These are phyloP conservation scores for Caenorhabditis zanzibari DNA, from an alignment of 2,888 invertebrate species.

Conservation along the genomic window DNA sequence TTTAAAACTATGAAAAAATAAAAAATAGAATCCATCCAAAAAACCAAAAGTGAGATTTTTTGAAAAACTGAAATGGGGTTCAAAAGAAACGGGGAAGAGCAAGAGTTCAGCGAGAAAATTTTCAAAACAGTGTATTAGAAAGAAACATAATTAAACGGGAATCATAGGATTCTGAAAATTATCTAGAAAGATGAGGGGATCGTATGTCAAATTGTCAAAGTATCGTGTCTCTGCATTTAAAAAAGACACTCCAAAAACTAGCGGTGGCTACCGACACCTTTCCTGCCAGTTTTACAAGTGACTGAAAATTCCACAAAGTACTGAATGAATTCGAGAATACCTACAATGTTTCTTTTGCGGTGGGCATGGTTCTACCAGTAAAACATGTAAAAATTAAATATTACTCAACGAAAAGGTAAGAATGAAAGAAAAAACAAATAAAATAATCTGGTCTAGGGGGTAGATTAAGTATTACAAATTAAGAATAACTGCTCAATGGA, in stretches of 20 bases:
- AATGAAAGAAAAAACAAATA: constrained; percentile 11
- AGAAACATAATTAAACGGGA: constrained; percentile 11
- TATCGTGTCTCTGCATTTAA: not conserved
- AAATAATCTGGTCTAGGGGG: constrained; percentile 32
- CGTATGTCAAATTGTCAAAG: constrained; percentile 5
- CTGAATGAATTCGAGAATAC: constrained; percentile 19
- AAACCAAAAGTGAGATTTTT: no score
- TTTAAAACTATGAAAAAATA: constrained; percentile 19
- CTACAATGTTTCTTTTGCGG: constrained; percentile 27
- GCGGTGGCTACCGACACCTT: constrained; percentile 28
- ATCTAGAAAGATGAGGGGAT: constrained; percentile 8
- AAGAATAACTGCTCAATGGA: constrained; percentile 21
- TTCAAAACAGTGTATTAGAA: constrained; percentile 9
- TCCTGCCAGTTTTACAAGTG: constrained; percentile 21
- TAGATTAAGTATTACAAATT: constrained; percentile 23
- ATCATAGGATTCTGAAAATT: constrained; percentile 26
- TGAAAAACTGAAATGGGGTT: constrained; percentile 8
- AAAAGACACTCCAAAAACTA: constrained; percentile 15
- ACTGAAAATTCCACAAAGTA: constrained; percentile 42
- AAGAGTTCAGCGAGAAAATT: constrained; percentile 33
- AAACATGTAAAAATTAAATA: constrained; percentile 19
- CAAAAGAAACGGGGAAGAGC: constrained; percentile 8
- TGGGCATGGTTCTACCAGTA: constrained; percentile 20
- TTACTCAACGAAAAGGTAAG: constrained; percentile 7
- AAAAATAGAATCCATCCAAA: constrained; percentile 28